Evolutionary conservation across 2,113 vertebrate species (phyloP).

Genomic region (Lepus americanus): DNA sequence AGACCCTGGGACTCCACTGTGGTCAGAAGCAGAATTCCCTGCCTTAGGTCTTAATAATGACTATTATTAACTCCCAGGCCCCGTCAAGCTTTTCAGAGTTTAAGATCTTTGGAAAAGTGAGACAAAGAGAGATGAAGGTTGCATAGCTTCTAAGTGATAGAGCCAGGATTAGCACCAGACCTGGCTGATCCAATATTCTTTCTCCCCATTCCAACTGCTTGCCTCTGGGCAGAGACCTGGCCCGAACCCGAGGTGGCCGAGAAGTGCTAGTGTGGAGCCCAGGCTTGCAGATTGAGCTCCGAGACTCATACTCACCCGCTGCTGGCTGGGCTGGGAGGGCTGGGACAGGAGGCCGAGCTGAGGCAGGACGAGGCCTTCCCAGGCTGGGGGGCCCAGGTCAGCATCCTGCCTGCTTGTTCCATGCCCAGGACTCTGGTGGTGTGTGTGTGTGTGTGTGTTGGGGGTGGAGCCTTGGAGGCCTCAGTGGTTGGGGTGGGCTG

Average conservation of each 20-base stretch:
- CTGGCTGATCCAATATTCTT: neutral
- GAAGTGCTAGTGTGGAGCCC: neutral
- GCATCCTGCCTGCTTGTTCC: too few relatives aligned
- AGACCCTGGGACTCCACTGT: neutral
- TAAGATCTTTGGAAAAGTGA: neutral
- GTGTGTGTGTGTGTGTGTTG: neutral
- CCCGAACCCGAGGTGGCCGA: neutral
- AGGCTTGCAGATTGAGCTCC: neutral
- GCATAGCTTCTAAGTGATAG: neutral
- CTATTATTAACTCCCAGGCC: neutral
- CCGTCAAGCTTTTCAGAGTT: neutral
- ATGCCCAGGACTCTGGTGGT: too few relatives aligned
- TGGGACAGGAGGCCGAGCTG: neutral
- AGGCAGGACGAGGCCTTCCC: neutral
- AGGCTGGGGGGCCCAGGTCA: neutral
- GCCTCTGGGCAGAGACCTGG: neutral
- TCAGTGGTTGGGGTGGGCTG: neutral
- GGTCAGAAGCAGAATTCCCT: neutral
- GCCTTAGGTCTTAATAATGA: neutral
- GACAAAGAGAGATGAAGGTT: neutral
- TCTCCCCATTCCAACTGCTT: neutral
- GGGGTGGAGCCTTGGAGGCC: neutral
- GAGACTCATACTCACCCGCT: neutral
- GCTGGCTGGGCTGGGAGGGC: too few relatives aligned
- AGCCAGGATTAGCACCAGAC: neutral